Percentiles rank a stretch among this genome's conserved stretches.
phyloP scores from a whole-genome alignment of 2,797 vertebrate genomes.

The Enteromius unitaeniatus region DNA sequence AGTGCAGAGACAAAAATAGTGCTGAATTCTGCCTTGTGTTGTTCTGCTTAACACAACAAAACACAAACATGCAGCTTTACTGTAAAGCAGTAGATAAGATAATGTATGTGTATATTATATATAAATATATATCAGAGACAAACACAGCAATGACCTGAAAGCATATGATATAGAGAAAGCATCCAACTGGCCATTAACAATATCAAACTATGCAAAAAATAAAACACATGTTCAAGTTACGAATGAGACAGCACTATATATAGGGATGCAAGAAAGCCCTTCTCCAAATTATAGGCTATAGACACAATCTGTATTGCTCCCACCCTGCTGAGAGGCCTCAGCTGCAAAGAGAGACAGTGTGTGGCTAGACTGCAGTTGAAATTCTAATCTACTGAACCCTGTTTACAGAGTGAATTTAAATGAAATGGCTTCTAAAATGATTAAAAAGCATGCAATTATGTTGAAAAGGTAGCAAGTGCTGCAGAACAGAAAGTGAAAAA shows the following conservation, averaged over 20 bases:
- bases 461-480: neutral
- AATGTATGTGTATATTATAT: neutral
- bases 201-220: neutral
- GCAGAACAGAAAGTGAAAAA: neutral
- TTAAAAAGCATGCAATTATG: neutral
- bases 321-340: conserved; percentile 12
- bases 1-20: neutral
- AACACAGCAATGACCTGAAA: neutral
- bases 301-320: neutral
- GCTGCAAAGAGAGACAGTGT: conserved; percentile 41
- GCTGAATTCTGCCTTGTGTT: conserved; percentile 4
- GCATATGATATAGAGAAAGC: neutral
- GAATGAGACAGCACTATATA: neutral
- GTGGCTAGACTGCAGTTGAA: conserved; percentile 46
- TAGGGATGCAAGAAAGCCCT: neutral
- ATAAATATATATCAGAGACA: neutral
- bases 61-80: neutral
- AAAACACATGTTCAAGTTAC: neutral
- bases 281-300: neutral
- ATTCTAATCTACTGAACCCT: conserved; percentile 62
- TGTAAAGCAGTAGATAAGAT: neutral
- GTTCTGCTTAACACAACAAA: neutral
- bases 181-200: neutral
- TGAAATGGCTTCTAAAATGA: conserved; percentile 53
- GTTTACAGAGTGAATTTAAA: conserved; percentile 63